Evolutionary conservation across 2,113 vertebrate genomes (phyloP).

Genomic region (Gadus macrocephalus): DNA sequence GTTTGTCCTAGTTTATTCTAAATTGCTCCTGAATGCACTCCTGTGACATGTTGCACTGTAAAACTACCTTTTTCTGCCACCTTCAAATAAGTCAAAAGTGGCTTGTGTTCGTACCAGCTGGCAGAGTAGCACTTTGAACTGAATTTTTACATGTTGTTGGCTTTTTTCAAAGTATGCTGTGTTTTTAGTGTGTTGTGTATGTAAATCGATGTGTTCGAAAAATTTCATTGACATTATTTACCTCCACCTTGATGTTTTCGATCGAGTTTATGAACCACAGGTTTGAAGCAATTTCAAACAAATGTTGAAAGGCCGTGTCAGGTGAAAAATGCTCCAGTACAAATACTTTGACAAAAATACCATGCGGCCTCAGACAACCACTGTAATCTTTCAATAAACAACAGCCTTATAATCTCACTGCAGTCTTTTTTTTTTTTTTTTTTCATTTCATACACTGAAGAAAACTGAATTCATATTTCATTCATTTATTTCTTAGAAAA

Average conservation of each 20-base stretch:
- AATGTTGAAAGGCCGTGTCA: too few species aligned
- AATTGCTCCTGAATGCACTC: conserved; percentile 2
- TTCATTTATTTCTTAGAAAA: conserved; percentile 57
- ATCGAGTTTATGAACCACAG: too few species aligned
- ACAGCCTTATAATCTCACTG: neutral
- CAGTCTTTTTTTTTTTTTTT: neutral
- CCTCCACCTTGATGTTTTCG: neutral
- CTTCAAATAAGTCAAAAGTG: neutral
- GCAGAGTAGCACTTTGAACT: conserved; percentile 35
- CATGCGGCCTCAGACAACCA: neutral
- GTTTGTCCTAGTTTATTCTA: neutral
- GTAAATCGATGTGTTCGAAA: too few species aligned
- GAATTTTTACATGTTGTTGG: neutral
- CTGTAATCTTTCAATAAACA: conserved; percentile 15
- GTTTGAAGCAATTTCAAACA: too few species aligned
- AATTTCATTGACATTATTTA: neutral
- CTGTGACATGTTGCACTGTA: conserved; percentile 31
- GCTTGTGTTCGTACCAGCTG: conserved; percentile 1
- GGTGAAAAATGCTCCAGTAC: neutral
- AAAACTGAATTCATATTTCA: conserved; percentile 1
- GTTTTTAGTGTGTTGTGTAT: neutral
- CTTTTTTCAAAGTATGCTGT: conserved; percentile 1
- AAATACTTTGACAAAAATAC: conserved; percentile 1
- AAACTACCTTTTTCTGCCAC: neutral
- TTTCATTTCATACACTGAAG: neutral